Conservation (phyloP, 1,140 invertebrate species). For the Atopsyche davidsoni region DNA sequence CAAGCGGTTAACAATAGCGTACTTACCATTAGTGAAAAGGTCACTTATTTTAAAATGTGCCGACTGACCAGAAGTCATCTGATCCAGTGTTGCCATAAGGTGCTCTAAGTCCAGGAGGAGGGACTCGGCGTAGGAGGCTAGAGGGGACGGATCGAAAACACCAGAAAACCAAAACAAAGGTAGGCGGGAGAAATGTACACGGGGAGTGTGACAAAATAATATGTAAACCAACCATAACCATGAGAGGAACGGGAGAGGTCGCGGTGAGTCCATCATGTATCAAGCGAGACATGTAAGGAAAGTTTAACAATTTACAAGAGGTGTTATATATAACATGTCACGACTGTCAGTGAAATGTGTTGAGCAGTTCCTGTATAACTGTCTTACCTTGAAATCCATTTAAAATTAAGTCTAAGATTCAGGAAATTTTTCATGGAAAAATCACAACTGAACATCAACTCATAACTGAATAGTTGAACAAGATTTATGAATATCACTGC, state of each 20-base stretch:
- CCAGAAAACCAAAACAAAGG: conserved; percentile 3
- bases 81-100: conserved; percentile 49
- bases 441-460: no score
- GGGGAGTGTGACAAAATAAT: not conserved
- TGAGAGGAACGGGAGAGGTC: conserved; percentile 19
- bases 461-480: no score
- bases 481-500: no score
- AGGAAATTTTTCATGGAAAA: no score
- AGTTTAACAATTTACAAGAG: conserved; percentile 25
- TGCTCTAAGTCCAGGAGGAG: conserved; percentile 58
- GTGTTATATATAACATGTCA: no score
- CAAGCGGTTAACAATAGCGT: not conserved
- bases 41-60: conserved; percentile 47
- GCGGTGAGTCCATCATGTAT: conserved; percentile 20
- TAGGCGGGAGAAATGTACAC: not conserved
- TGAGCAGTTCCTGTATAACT: no score
- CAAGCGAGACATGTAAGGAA: conserved; percentile 48
- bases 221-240: conserved; percentile 28
- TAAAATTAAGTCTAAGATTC: no score
- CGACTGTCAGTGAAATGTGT: no score
- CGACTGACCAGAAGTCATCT: conserved; percentile 49
- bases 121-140: conserved; percentile 57
- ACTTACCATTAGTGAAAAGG: conserved; percentile 48
- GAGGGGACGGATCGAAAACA: not conserved
- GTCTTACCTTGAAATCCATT: no score